Base-by-base conservation (phyloP, 2,113 vertebrate genomes). In the Epinephelus fuscoguttatus region DNA sequence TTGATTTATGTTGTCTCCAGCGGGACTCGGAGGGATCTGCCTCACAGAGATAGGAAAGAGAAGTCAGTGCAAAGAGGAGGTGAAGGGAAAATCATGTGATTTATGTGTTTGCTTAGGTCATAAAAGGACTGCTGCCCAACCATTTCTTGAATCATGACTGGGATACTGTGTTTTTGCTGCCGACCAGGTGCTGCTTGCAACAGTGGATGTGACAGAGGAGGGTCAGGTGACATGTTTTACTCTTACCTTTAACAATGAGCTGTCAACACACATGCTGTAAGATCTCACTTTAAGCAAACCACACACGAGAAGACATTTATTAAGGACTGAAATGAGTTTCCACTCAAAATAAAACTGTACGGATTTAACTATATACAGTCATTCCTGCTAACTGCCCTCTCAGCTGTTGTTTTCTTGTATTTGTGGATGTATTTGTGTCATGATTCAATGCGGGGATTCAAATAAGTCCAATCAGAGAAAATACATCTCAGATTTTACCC, bases 1-100 rank as follows among this genome's bases (percentile, higher is more conserved):
- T 80, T 84, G 80, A 89, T 91, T 86, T 45, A 88, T 91, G 84
- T 73, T 68, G 69, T 86, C 73, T 85, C 64, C 27, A 1, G 4
- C 55, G 53, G 47, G 69, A 80, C 30, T 80, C 14, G 6, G 21
- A 57, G 27, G 66, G 68, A 79, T 81, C 82, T 92, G 86, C 84
- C 84, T 82, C 72, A 74, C 66, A 68, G 84, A 86, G 78, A 82
- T 80, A 86, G 84, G 69, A 72, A 78, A 61, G 63, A 76, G 75
- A 69, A 84, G 82, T 74, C 61, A 49, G 50, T 25, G 59, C 30
- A 55, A 55, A 59, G 57, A 61, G 42, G 66, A 87, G 25, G 59
- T 60, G 68, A 57, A 18, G 78, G 57, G 82, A 59, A 56, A 87
- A 74, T 62, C 78, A 60, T 81, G 73, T 84, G 88, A 90, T 89